These are phyloP conservation scores for Polypedilum vanderplanki DNA, from an alignment of 1,140 invertebrate species.

Conservation along the genomic window DNA sequence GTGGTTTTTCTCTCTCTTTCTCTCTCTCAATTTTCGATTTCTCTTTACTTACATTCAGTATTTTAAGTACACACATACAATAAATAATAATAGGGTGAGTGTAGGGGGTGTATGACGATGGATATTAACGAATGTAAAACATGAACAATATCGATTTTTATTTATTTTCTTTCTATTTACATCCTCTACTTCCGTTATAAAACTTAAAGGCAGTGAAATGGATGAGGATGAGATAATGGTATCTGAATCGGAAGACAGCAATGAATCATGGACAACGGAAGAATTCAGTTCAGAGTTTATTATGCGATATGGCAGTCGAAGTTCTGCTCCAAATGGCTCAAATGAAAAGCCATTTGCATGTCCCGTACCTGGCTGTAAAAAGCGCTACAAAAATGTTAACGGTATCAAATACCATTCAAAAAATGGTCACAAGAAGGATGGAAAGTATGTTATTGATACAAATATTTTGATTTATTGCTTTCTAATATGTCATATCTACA, in stretches of 20 bases:
- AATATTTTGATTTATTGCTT: slow-evolving; percentile 29
- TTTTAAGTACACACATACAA: background rate
- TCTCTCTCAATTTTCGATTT: too few relatives aligned
- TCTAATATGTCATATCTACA: slow-evolving; percentile 23
- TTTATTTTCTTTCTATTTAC: background rate
- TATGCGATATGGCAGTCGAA: slow-evolving; percentile 65
- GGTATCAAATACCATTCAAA: slow-evolving; percentile 81
- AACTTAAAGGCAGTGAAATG: slow-evolving; percentile 53
- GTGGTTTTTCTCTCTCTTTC: too few relatives aligned
- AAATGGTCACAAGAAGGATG: slow-evolving; percentile 75
- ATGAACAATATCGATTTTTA: background rate
- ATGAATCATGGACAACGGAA: slow-evolving; percentile 73
- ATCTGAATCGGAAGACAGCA: slow-evolving; percentile 64
- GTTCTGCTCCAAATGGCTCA: slow-evolving; percentile 43
- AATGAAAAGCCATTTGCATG: slow-evolving; percentile 72
- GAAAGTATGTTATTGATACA: slow-evolving; percentile 53
- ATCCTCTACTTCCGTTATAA: background rate
- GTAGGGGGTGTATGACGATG: background rate
- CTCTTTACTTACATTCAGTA: too few relatives aligned
- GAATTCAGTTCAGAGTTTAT: slow-evolving; percentile 71
- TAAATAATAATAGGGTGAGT: background rate
- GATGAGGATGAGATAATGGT: slow-evolving; percentile 58
- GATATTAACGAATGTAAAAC: background rate
- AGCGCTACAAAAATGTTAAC: slow-evolving; percentile 81
- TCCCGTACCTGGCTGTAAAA: slow-evolving; percentile 76